Evolutionary conservation across 2,113 vertebrate species (phyloP).

Genomic region (Nematolebias whitei): DNA sequence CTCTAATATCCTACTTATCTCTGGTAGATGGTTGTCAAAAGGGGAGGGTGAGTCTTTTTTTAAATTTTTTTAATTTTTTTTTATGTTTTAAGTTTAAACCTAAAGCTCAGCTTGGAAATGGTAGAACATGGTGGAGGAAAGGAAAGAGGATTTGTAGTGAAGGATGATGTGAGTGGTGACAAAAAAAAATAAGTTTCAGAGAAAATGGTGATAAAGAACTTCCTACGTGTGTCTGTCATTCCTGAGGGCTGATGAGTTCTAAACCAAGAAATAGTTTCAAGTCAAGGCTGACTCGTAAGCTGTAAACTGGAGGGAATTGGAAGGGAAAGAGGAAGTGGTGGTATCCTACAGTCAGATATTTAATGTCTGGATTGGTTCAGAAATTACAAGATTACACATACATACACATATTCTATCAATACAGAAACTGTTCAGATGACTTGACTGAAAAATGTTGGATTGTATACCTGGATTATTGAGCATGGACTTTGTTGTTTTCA

Average conservation of each 20-base stretch:
- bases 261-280: slow-evolving; percentile 22
- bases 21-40: neutral
- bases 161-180: neutral
- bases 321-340: no score
- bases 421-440: no score
- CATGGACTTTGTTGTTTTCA: no score
- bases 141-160: slow-evolving; percentile 10
- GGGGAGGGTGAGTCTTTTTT: neutral
- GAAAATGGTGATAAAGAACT: slow-evolving; percentile 1
- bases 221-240: slow-evolving; percentile 22
- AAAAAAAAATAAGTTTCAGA: slow-evolving; percentile 2
- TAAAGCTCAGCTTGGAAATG: neutral
- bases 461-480: no score
- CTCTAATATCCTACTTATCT: slow-evolving; percentile 5
- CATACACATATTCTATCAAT: no score
- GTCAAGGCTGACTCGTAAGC: slow-evolving; percentile 8
- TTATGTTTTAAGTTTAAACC: neutral
- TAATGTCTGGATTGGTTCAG: no score
- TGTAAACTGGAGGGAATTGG: slow-evolving; percentile 26
- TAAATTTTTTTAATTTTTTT: slow-evolving; percentile 2
- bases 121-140: neutral
- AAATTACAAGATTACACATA: no score
- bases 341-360: no score
- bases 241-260: slow-evolving; percentile 26
- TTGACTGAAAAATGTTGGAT: no score